Evolutionary conservation across 2,113 vertebrate genomes (phyloP), one percentile per base, ranked within the genome.

Genomic region (Hypomesus transpacificus): DNA sequence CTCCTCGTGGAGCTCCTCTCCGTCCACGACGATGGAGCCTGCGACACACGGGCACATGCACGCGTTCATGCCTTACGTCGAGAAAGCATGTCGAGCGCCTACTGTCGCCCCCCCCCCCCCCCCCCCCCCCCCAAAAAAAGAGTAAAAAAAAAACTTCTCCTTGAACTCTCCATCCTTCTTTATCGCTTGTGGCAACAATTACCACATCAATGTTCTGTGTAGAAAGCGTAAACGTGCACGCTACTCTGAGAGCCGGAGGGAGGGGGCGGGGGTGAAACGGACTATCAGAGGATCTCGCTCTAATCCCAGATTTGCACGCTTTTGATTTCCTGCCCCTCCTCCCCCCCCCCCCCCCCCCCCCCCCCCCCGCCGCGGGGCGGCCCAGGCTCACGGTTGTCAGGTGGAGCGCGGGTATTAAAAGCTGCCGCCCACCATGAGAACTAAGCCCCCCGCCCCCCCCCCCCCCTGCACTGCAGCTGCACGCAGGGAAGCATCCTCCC

Each of bases 1-100:
- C 18, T 98, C 96, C 54, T 89, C 92, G 0, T 93, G 95, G 14
- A 99, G 90, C n/a, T 97, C 94, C 0, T 98, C 94, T 8, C 95
- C 95, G 39, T 94, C 94, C 57, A 98, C 95, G 53, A 91, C 24
- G 61, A 98, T 95, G 75, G 87, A 89, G 14, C 97, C 97, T 98
- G 70, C 13, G n/a, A 11, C 18, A 64, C 21, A 56, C 67, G 7
- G 31, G 31, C 31, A 6, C 2, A 11, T 13, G 4, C 39, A 46
- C 1, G 39, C 39, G 39, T 46, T 46, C 8, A 2, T 46, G 7
- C 39, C 0, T 7, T 46, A 8, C 39, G 11, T 11, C 9, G 1
- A 46, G 4, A 46, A 8, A 46, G 7, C 8, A 3, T 26, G 3
- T 26, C 2, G 39, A 46, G 9, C 39, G 7, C 8, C 39, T 46